Evolutionary conservation across 2,113 vertebrate genomes (phyloP).

Genomic region (Anthoscopus minutus): DNA sequence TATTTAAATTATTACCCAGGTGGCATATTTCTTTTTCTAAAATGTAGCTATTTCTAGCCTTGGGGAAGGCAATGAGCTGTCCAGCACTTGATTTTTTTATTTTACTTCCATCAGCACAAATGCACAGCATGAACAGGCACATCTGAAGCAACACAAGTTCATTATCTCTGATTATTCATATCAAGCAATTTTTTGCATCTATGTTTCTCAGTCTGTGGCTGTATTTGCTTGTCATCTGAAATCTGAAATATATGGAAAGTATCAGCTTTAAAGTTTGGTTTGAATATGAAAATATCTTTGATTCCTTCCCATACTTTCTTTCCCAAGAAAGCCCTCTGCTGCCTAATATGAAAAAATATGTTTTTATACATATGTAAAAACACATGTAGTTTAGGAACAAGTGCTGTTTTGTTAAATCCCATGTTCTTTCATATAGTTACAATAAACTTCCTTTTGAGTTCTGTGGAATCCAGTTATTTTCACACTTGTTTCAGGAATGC

Average conservation of each 20-base stretch:
- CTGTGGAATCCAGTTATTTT: neutral
- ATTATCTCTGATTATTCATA: neutral
- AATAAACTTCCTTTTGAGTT: neutral
- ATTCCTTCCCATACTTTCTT: neutral
- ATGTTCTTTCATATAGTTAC: neutral
- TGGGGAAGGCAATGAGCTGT: neutral
- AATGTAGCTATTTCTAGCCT: neutral
- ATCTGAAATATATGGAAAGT: neutral
- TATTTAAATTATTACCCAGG: neutral
- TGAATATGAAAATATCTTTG: neutral
- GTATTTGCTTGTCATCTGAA: neutral
- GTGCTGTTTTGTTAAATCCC: neutral
- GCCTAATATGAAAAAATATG: neutral
- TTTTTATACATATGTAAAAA: neutral
- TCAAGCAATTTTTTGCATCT: neutral
- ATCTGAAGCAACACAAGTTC: neutral
- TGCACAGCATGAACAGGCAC: neutral
- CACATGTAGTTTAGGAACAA: neutral
- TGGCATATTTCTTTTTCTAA: neutral
- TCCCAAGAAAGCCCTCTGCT: neutral
- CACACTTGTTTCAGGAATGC: neutral
- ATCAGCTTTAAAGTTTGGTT: neutral
- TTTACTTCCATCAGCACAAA: neutral
- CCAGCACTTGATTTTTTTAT: neutral
- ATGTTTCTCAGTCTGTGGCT: neutral